Evolutionary conservation across 53 echinoderm and acorn worm genomes (phyloP).

Genomic region (Astropecten irregularis): DNA sequence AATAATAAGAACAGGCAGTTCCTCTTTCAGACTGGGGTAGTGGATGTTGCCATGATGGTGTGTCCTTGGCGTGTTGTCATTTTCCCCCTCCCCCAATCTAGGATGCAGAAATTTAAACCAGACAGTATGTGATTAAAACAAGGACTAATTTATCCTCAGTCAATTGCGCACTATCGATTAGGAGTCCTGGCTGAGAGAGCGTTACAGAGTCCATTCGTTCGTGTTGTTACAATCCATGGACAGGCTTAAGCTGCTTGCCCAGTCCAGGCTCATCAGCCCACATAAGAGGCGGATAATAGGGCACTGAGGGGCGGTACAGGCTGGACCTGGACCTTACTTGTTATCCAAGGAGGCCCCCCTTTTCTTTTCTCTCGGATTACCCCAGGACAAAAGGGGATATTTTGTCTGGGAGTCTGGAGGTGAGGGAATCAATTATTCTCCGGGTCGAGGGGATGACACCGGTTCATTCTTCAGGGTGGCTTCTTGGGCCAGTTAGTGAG

Average conservation of each 20-base stretch:
- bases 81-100: neutral
- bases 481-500: neutral
- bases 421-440: slow-evolving; percentile 22
- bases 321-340: too few relatives aligned
- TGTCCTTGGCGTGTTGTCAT: neutral
- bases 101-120: too few relatives aligned
- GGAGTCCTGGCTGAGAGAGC: neutral
- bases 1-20: neutral
- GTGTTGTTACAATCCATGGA: neutral
- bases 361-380: slow-evolving; percentile 52
- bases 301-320: too few relatives aligned
- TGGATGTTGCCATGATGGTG: neutral
- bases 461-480: neutral
- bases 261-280: neutral
- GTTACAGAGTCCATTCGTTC: neutral
- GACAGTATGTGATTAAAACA: neutral
- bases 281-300: neutral
- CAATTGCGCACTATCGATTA: neutral
- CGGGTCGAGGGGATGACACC: neutral
- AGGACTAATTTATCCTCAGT: neutral
- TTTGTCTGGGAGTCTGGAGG: slow-evolving; percentile 18
- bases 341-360: neutral
- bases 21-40: neutral
- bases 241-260: neutral
- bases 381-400: slow-evolving; percentile 19